Conservation (phyloP, 2,888 invertebrate species). For the Melieria crassipennis region DNA sequence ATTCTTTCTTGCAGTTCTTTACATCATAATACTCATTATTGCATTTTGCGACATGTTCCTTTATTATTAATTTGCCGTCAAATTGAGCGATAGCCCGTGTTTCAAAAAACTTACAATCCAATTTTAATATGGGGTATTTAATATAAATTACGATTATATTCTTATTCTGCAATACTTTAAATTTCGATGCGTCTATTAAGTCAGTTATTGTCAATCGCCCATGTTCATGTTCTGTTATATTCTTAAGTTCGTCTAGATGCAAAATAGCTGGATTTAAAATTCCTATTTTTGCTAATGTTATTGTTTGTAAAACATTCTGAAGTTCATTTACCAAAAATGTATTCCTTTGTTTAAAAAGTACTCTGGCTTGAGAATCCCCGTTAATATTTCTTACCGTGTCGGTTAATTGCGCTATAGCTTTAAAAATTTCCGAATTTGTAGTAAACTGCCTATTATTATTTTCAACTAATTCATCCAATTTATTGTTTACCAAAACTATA, state of each 20-base stretch:
- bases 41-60: constrained; percentile 8
- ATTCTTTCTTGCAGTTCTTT: constrained; percentile 9
- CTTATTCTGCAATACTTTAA: constrained; percentile 20
- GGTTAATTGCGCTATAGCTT: constrained; percentile 5
- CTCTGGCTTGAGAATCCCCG: neutral
- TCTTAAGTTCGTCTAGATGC: too few species aligned
- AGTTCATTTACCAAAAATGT: constrained; percentile 12
- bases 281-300: too few species aligned
- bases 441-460: constrained; percentile 23
- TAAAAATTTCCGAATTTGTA: constrained; percentile 9
- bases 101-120: constrained; percentile 18
- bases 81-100: constrained; percentile 3
- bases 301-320: too few species aligned
- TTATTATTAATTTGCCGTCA: constrained; percentile 10
- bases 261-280: too few species aligned
- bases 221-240: too few species aligned
- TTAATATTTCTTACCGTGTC: neutral
- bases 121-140: constrained; percentile 19
- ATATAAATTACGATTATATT: constrained; percentile 24
- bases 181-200: too few species aligned
- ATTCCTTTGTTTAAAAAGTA: neutral
- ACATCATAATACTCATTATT: neutral
- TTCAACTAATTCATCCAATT: too few species aligned
- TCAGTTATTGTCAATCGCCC: too few species aligned
- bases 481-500: too few species aligned